Evolutionary conservation across 2,113 vertebrate species (phyloP), one percentile per base, ranked within the genome.

Genomic region (Leuciscus idus): DNA sequence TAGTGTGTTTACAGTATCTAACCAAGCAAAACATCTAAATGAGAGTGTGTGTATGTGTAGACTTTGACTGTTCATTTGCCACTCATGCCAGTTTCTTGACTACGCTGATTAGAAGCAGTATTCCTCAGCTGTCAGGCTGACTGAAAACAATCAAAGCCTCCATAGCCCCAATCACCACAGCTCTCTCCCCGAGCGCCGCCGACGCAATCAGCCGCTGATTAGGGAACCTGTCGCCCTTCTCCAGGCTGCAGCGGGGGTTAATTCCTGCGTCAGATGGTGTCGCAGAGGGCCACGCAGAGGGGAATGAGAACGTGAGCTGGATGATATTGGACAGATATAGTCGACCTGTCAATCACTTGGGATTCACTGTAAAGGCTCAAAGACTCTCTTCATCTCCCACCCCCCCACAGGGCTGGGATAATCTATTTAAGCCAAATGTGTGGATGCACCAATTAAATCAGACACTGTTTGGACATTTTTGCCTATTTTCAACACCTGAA

Each of bases 41-140:
- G 55, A 21, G 17, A 30, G 23, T 81, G 50, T 81, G 66, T 50
- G 61, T n/a, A 61, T 43, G 57, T 59, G 61, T n/a, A 79, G 68
- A 74, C 55, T 36, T 33, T 23, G 88, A 85, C 88, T 89, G 86
- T 85, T 89, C 86, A 87, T 89, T 89, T 87, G 79, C 74, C 74
- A 79, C 79, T 89, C 86, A 83, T 83, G 79, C 30, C 68, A 62
- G 83, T 84, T 30, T 87, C 57, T 81, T 75, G 68, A 81, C 85
- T 68, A 19, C n/a, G 59, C 81, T 89, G 86, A 89, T 89, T 85
- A 89, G 66, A 78, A 59, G 55, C 85, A 68, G 86, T 89, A 83
- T 89, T 85, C 83, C 83, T 87, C 28, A 76, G 86, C 83, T 89
- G 88, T 87, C 88, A 89, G 74, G 33, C 86, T 87, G 86, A 89